Conservation (phyloP, 2,888 invertebrate genomes). For the Helleia helle region DNA sequence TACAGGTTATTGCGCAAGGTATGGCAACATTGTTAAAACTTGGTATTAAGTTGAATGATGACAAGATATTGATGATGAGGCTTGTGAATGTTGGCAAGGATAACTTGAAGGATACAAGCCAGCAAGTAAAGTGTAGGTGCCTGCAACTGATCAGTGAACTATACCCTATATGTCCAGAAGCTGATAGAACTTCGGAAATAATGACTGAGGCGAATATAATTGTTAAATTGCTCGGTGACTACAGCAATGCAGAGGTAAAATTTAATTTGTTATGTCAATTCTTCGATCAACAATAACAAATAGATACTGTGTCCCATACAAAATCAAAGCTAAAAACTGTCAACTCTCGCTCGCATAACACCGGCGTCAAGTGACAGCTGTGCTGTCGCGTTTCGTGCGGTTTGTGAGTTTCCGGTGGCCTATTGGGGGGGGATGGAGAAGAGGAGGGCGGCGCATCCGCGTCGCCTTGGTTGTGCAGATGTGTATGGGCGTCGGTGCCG, state of each 20-base stretch:
- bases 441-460: no score
- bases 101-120: slow-evolving; percentile 83
- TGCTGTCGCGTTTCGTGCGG: no score
- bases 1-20: slow-evolving; percentile 80
- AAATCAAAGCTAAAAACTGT: no score
- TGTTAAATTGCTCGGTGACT: slow-evolving; percentile 85
- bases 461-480: no score
- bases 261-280: no score
- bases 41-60: slow-evolving; percentile 75
- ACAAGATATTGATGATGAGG: slow-evolving; percentile 74
- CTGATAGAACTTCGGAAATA: slow-evolving; percentile 56
- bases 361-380: no score
- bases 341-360: no score
- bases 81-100: slow-evolving; percentile 78
- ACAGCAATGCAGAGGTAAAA: slow-evolving; percentile 81
- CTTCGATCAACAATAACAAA: no score
- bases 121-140: slow-evolving; percentile 85
- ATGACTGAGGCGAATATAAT: slow-evolving; percentile 75
- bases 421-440: no score
- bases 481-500: no score
- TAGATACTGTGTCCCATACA: no score
- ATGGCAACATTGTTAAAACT: slow-evolving; percentile 81
- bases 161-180: slow-evolving; percentile 73
- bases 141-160: slow-evolving; percentile 85
- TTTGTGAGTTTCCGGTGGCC: no score